Percentiles rank a stretch among this genome's conserved stretches.
Evolutionary conservation across 1,140 invertebrate species (phyloP).

Genomic region (Potamilus streckersoni): DNA sequence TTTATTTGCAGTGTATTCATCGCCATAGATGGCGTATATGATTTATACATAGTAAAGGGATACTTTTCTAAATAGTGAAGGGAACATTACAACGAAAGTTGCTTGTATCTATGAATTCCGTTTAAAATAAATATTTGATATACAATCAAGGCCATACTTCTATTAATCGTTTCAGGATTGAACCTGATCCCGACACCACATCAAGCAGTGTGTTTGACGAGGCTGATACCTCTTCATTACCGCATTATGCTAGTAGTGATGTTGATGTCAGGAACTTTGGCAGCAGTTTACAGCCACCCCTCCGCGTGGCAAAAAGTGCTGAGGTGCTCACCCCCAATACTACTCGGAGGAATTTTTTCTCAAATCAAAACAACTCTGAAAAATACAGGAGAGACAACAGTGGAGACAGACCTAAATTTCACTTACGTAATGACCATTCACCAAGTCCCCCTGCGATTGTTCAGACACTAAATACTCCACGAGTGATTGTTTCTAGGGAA

Average conservation of each 20-base stretch:
- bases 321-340: conserved; percentile 25
- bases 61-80: too few relatives aligned
- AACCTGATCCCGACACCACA: conserved; percentile 20
- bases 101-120: too few relatives aligned
- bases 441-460: conserved; percentile 28
- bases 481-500: conserved; percentile 22
- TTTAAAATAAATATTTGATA: too few relatives aligned
- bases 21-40: background rate
- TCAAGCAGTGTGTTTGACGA: conserved; percentile 27
- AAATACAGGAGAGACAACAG: conserved; percentile 11
- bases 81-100: too few relatives aligned
- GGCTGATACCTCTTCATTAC: conserved; percentile 21
- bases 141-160: too few relatives aligned
- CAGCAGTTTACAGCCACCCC: conserved; percentile 3
- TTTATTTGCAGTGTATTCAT: background rate
- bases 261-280: conserved; percentile 1
- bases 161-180: conserved; percentile 12
- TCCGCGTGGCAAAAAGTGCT: conserved; percentile 25
- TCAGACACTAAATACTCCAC: conserved; percentile 10
- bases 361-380: background rate
- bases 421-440: conserved; percentile 27
- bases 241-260: conserved; percentile 27
- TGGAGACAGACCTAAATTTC: conserved; percentile 24
- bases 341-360: conserved; percentile 21
- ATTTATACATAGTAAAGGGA: background rate